phyloP scores from a whole-genome alignment of 2,888 invertebrate genomes.

The Pollenia amentaria region DNA sequence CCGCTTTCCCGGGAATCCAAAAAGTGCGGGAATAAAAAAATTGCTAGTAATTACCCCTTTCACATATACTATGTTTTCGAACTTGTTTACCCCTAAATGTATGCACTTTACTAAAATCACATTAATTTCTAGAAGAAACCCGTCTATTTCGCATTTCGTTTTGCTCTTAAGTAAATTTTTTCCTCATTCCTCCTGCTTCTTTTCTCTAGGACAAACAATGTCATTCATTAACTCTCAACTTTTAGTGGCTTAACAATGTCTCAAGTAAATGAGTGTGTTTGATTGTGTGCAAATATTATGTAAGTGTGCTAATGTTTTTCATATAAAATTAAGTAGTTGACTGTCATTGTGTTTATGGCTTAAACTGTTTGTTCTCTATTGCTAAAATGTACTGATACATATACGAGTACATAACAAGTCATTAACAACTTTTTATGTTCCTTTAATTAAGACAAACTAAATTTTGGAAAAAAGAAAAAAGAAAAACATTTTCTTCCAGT shows the following conservation, averaged over 20 bases:
- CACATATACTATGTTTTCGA: no score
- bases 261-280: not conserved
- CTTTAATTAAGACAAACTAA: conserved; percentile 58
- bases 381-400: conserved; percentile 56
- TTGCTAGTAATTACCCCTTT: no score
- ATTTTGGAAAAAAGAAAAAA: conserved; percentile 10
- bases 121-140: not conserved
- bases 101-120: not conserved
- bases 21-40: no score
- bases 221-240: not conserved
- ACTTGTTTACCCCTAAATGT: not conserved
- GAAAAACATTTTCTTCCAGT: conserved; percentile 25
- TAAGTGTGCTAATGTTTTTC: not conserved
- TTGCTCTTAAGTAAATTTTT: conserved; percentile 2
- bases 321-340: not conserved
- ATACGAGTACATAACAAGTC: conserved; percentile 68
- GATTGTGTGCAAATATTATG: not conserved
- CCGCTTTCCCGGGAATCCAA: no score
- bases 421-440: conserved; percentile 73
- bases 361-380: conserved; percentile 29
- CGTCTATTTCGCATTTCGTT: not conserved
- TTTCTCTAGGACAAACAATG: not conserved
- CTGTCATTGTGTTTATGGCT: conserved; percentile 43
- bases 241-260: conserved; percentile 22
- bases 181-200: conserved; percentile 2